Evolutionary conservation across 2,797 vertebrate species (phyloP), one percentile per base, ranked within the genome.

Genomic region (Scomberomorus guttatus): DNA sequence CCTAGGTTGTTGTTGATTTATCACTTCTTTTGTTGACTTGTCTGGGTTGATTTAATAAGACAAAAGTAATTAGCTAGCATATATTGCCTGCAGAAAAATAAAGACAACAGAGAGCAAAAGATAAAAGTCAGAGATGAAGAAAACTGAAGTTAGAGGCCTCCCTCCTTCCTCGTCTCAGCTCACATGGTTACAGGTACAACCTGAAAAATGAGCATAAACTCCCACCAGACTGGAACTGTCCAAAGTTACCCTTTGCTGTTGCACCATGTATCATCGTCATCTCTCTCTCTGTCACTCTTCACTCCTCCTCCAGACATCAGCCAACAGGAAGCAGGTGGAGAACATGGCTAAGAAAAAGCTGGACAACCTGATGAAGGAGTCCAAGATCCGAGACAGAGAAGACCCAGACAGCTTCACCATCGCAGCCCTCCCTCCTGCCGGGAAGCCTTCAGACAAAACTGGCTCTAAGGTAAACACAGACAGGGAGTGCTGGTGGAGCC

Each of bases 291-390:
- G 4, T 27, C 37, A 58, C 55, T 62, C 14, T 57, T 20, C 48
- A 27, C 60, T 8, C 69, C 77, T 83, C 61, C 42, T 76, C 0
- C 89, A 99, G 98, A 98, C 96, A 0, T 96, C 97, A 13, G 93
- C 95, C 71, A 97, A 97, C 72, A 95, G 97, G 87, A 99, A 98
- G 72, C 97, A 97, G 66, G 96, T 98, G 82, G 98, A 99, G 92
- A 98, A 96, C 75, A 95, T 99, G 54, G 97, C 98, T 13, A 99
- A 99, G 94, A 98, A 96, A 89, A 99, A 97, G 52, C 91, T 99
- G 64, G 98, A 99, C 89, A 97, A 95, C 4, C 92, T 99, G 64
- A 96, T 98, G 95, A 99, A 99, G 84, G 98, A 99, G 94, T 98
- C 98, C 0, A 98, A 97, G 95, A 98, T 98, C 81, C 94, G 97